Percentiles rank a stretch among this genome's conserved stretches.
Conservation (phyloP, 2,797 vertebrate species). For the Geotrypetes seraphini region DNA sequence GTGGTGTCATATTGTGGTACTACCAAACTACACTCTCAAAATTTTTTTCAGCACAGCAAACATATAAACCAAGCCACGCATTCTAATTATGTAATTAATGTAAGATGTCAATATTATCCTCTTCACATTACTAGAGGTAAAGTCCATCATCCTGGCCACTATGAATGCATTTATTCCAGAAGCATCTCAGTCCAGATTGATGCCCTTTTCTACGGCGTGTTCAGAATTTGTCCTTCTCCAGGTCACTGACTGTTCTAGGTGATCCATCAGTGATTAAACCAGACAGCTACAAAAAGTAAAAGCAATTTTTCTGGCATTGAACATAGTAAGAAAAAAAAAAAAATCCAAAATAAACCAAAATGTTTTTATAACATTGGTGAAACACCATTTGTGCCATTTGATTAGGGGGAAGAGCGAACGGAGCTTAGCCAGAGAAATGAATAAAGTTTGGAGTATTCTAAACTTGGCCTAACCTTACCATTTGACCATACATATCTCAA, state of each 20-base stretch:
- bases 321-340: too few relatives aligned
- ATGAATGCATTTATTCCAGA: constrained; percentile 7
- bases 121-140: background rate
- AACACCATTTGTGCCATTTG: background rate
- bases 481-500: too few relatives aligned
- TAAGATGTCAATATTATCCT: background rate
- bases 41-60: too few relatives aligned
- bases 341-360: too few relatives aligned
- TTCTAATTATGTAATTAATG: background rate
- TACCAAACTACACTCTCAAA: too few relatives aligned
- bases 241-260: constrained; percentile 4
- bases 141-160: constrained; percentile 3
- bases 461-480: too few relatives aligned
- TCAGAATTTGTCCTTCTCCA: constrained; percentile 10
- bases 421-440: too few relatives aligned
- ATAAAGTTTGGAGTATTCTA: too few relatives aligned
- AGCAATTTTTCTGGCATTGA: background rate
- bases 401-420: too few relatives aligned
- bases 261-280: constrained; percentile 6
- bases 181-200: constrained; percentile 6
- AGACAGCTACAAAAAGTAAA: constrained; percentile 9
- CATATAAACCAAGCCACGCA: too few relatives aligned
- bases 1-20: too few relatives aligned
- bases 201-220: constrained; percentile 8
- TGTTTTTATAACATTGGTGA: background rate